Base-by-base conservation (phyloP, 2,797 vertebrate species). In the Peromyscus melanophrys region DNA sequence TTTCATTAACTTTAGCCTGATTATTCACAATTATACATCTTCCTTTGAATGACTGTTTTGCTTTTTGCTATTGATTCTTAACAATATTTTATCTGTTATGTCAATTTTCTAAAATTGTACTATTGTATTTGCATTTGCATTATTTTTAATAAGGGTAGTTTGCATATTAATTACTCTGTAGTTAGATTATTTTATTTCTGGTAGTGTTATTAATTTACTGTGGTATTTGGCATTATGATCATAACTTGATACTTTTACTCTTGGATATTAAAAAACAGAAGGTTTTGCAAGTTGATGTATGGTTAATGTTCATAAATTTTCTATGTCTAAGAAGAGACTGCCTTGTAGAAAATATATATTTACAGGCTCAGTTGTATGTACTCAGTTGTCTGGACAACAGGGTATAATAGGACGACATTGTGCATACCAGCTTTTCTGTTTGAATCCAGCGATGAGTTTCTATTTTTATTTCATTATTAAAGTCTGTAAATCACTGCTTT, bases 61-160 rank as follows among this genome's bases (percentile, higher is more conserved):
- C 8, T 91, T 31, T 23, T 6, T 61, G 14, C 4, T 1, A 29
- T 63, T 95, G 10, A 13, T 93, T 86, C 46, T 69, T 27, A 93
- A 55, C 37, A 91, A 55, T 29, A 78, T 59, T 85, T 95, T 87
- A 80, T 13, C 29, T 84, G 55, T 73, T 92, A 89, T 69, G 75
- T 94, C 80, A 37, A 0, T 59, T 77, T 92, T 55, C 9, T 57
- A 59, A 73, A 93, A 73, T 85, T 34, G 37, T 77, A 3, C 27
- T 67, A 6, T 43, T 84, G 75, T 55, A 46, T 55, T 77, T 76
- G 1, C 9, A 83, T 94, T 65, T 93, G 10, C 75, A 77, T 52
- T 49, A 10, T 86, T 16, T 67, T 94, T 94, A 88, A 59, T 65
- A 65, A 25, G 55, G 0, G 85, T 10, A 71, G 17, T 43, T 52